Evolutionary conservation across 2,797 vertebrate species (phyloP), one percentile per base, ranked within the genome.

Genomic region (Nannoperca obscura): DNA sequence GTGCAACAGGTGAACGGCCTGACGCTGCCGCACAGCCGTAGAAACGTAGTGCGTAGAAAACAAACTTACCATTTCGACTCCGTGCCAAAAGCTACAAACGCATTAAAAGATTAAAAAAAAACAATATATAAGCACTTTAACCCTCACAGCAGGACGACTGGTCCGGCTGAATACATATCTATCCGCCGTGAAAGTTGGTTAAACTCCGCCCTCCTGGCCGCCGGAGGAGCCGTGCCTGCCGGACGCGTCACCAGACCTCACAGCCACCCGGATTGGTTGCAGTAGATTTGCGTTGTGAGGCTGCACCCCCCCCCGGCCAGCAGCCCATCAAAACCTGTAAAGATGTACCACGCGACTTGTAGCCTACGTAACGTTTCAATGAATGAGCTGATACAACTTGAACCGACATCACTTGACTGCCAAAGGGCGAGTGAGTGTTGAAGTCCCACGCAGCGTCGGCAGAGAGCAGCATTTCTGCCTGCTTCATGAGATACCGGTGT

Each of bases 51-150:
- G 59, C 76, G 44, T 24, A 73, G 27, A 24, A 79, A 68, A 15
- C 3, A 75, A 38, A 36, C 94, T 93, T 79, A 95, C 94, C 94
- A 94, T 95, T 22, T 82, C 88, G 73, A 80, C 32, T 75, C 47
- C 1, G 44, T 27, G 9, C 24, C 17, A 64, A 7, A 3, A 77
- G 27, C 11, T 20, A 36, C 17, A 60, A 54, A 72, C 36, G 30
- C 42, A 36, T 44, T 1, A 42, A 74, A 55, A 19, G 7, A 46
- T 7, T 0, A 6, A 66, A 47, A 74, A 6, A 36, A 1, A 62
- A 22, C 47, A 79, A n/a, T n/a, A n/a, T n/a, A 44, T 2, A 32
- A 34, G 30, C 34, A 82, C 60, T 85, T 88, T 64, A 85, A 92
- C 89, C 89, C 88, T 87, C 53, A 86, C 80, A 81, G 64, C 46